A percentile compares a stretch with the other conserved stretches of the same genome.
Conservation (phyloP, 2,888 invertebrate genomes). For the Eudasyphora cyanicolor region DNA sequence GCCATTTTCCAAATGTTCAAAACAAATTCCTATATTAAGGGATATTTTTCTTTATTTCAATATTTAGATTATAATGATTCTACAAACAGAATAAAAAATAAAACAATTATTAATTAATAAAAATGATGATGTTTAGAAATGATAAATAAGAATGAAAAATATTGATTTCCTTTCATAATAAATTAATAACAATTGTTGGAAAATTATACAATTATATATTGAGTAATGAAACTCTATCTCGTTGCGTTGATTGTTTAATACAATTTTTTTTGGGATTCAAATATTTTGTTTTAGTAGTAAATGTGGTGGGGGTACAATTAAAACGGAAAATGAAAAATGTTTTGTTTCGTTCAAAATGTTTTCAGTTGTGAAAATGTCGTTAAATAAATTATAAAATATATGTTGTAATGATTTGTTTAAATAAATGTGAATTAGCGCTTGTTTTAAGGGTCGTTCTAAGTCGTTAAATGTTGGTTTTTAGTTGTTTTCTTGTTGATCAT, state of each 20-base stretch:
- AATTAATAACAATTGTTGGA: constrained; percentile 50
- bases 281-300: constrained; percentile 9
- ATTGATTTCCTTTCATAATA: constrained; percentile 14
- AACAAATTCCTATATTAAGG: too few relatives aligned
- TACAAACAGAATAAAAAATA: constrained; percentile 59
- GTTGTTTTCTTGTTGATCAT: constrained; percentile 49
- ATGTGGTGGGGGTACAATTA: constrained; percentile 16
- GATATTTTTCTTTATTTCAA: constrained; percentile 54
- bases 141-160: constrained; percentile 42
- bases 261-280: not conserved
- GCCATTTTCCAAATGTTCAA: too few relatives aligned
- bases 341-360: constrained; percentile 17
- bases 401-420: constrained; percentile 33
- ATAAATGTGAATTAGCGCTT: constrained; percentile 22
- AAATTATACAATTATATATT: constrained; percentile 40
- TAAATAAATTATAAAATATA: constrained; percentile 56
- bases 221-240: constrained; percentile 23
- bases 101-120: constrained; percentile 57
- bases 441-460: constrained; percentile 33
- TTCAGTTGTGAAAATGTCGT: constrained; percentile 55
- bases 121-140: constrained; percentile 40
- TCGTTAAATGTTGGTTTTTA: constrained; percentile 45
- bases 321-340: too few relatives aligned
- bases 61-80: constrained; percentile 47
- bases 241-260: not conserved